Conservation (phyloP, 2,113 vertebrate species). For the Ptychochromis oligacanthus region DNA sequence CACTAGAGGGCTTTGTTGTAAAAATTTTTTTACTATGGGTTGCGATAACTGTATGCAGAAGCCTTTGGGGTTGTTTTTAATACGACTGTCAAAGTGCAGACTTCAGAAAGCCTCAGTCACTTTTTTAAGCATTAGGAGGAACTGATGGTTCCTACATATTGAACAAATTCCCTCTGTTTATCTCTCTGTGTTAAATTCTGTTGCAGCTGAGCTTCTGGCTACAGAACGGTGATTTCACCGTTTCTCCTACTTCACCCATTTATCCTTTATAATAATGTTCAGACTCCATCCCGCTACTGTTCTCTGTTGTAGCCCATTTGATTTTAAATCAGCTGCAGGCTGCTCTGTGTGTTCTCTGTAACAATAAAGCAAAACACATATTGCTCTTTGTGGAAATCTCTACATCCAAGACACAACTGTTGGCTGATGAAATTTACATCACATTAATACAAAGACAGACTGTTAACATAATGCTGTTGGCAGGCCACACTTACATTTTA, state of each 20-base stretch:
- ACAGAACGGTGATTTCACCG: background rate
- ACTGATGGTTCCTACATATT: background rate
- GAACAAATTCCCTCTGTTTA: background rate
- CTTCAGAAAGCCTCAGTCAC: background rate
- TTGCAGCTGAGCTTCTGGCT: background rate
- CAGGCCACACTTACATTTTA: background rate
- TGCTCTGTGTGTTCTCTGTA: background rate
- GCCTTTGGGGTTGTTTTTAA: background rate
- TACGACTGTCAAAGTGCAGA: background rate
- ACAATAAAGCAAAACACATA: background rate
- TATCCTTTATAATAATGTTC: background rate
- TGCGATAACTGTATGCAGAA: background rate
- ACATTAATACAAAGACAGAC: background rate
- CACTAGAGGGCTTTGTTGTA: background rate
- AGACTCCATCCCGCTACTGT: background rate
- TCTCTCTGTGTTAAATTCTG: background rate
- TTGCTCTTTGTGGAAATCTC: background rate
- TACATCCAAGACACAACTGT: background rate
- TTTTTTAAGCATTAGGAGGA: background rate
- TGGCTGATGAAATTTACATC: background rate
- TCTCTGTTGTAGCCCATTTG: background rate
- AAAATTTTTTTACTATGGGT: background rate
- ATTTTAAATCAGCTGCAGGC: background rate
- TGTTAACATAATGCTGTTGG: background rate
- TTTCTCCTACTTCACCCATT: background rate